phyloP scores from a whole-genome alignment of 2,888 invertebrate species.

The Torymus texanus region DNA sequence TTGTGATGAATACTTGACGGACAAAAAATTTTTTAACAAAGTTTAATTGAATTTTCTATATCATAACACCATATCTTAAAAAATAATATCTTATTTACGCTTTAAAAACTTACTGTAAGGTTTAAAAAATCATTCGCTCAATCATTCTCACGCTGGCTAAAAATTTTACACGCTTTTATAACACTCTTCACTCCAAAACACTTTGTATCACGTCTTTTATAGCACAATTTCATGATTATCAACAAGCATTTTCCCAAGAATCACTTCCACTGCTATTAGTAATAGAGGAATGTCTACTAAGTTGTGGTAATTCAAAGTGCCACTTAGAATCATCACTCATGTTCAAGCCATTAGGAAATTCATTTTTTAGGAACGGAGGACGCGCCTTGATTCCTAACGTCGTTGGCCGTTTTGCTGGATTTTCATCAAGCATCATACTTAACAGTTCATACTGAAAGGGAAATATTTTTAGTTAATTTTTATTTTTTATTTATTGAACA shows the following conservation, averaged over 20 bases:
- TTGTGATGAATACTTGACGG: conserved; percentile 35
- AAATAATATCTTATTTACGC: conserved; percentile 35
- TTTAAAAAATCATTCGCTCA: conserved; percentile 34
- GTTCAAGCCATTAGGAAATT: conserved; percentile 68
- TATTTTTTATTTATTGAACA: not conserved
- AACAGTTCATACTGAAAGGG: conserved; percentile 82
- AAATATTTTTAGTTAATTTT: not conserved
- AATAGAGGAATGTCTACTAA: conserved; percentile 68
- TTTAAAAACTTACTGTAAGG: conserved; percentile 42
- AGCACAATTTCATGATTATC: conserved; percentile 42
- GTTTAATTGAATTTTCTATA: conserved; percentile 9
- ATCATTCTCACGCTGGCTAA: conserved; percentile 27
- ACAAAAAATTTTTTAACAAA: conserved; percentile 21
- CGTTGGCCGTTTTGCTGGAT: conserved; percentile 85
- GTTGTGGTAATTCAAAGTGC: conserved; percentile 78
- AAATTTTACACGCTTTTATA: conserved; percentile 17
- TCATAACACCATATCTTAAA: conserved; percentile 38
- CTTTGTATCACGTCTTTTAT: conserved; percentile 50
- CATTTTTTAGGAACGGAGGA: conserved; percentile 76
- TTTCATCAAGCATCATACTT: conserved; percentile 84
- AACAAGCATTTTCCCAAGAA: conserved; percentile 59
- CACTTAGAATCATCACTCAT: conserved; percentile 73
- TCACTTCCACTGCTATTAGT: conserved; percentile 65
- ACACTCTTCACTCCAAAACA: conserved; percentile 34
- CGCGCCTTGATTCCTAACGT: conserved; percentile 83